Conservation (phyloP, 1,140 invertebrate genomes). For the Anadara kagoshimensis region DNA sequence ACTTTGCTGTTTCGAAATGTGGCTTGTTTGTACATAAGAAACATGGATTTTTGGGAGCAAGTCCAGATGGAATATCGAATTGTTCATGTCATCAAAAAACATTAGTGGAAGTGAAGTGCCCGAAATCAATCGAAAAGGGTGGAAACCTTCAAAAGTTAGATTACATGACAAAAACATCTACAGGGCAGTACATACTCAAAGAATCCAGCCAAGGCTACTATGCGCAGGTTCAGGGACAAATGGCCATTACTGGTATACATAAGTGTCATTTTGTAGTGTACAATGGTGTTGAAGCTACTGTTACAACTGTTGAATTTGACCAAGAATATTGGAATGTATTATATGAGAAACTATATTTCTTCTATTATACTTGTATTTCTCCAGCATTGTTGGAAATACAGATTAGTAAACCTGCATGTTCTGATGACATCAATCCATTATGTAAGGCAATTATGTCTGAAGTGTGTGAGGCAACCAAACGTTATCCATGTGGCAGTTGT, state of each 20-base stretch:
- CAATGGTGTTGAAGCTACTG: background rate
- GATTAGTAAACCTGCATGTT: too few relatives aligned
- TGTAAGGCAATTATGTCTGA: too few relatives aligned
- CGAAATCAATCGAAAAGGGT: constrained; percentile 1
- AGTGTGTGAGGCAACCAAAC: too few relatives aligned
- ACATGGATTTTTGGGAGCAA: constrained; percentile 7
- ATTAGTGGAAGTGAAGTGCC: constrained; percentile 6
- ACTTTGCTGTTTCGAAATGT: background rate
- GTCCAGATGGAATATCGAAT: constrained; percentile 11
- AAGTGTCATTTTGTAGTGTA: constrained; percentile 22
- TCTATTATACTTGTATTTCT: too few relatives aligned
- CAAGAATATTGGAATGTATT: background rate
- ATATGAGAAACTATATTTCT: background rate
- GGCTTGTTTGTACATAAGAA: background rate
- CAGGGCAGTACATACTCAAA: background rate
- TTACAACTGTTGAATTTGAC: constrained; percentile 6
- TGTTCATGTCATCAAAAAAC: background rate
- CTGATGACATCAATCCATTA: too few relatives aligned
- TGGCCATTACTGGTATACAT: background rate
- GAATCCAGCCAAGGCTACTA: constrained; percentile 15
- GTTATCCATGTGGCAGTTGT: too few relatives aligned
- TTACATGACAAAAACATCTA: background rate
- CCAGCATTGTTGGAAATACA: too few relatives aligned
- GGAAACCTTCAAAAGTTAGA: background rate
- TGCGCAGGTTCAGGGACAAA: constrained; percentile 21